Evolutionary conservation across 1,140 invertebrate species (phyloP), one percentile per base, ranked within the genome.

Genomic region (Marisa cornuarietis): DNA sequence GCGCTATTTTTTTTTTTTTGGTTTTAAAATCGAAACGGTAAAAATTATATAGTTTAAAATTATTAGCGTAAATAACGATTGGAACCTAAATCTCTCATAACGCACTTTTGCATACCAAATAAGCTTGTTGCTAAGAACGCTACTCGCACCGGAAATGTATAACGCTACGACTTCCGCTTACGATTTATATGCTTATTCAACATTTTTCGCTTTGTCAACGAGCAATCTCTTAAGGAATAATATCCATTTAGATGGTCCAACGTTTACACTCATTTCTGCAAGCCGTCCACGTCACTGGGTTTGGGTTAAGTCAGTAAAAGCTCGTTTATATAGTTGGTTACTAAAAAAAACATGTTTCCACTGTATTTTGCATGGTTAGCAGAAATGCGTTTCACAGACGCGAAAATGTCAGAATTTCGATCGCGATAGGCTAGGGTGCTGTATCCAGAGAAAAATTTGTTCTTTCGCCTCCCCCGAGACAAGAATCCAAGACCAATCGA

Each of bases 101-200:
- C 16, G 5, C 26, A 22, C 42, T 71, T 42, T 49, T 14, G 18
- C 18, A 42, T 6, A 71, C 24, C 42, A 51, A 26, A n/a, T n/a
- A n/a, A 31, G 52, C 42, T 51, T 42, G 69, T 71, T 71, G 69
- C 26, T 71, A 71, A 49, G 69, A 71, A 71, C 69, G 69, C 69
- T 42, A 51, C 2, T 22, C 52, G 69, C 42, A 71, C 69, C 42
- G 69, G 69, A 71, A 71, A 51, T n/a, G 26, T n/a, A n/a, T n/a
- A 51, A 71, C 22, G n/a, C 10, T 31, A 9, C 7, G 1, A 14
- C 14, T 69, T 42, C 31, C 31, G 31, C 31, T 42, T 42, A 42
- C 31, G 31, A 42, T 4, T 42, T 42, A 42, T 42, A n/a, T n/a
- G n/a, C n/a, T 42, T 42, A 42, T 42, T 2, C 31, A 42, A 42